Evolutionary conservation across 2,797 vertebrate species (phyloP).

Genomic region (Picus viridis): DNA sequence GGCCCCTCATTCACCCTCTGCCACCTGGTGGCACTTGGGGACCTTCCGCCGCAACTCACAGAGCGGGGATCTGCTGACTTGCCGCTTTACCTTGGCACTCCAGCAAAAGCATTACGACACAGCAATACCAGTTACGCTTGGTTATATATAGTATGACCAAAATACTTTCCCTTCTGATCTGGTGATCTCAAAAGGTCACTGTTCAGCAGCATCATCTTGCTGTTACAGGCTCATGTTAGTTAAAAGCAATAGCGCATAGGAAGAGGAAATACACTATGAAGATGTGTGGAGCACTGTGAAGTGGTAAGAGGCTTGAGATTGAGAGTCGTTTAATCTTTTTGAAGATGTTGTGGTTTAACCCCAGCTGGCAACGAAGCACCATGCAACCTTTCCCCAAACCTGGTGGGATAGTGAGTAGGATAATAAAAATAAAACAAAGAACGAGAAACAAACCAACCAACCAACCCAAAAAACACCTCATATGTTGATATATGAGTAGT

Average conservation of each 20-base stretch:
- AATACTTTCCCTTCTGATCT: neutral
- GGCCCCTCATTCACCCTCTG: neutral
- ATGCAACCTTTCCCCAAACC: neutral
- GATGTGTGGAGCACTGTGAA: neutral
- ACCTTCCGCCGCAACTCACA: neutral
- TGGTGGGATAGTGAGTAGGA: neutral
- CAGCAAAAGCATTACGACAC: accelerated
- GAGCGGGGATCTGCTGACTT: neutral
- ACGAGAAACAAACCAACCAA: neutral
- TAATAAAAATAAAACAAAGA: no score
- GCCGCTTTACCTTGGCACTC: accelerated
- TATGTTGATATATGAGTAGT: neutral
- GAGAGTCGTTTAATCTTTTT: neutral
- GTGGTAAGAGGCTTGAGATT: neutral
- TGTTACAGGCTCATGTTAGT: neutral
- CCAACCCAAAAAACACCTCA: neutral
- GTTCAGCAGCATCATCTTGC: neutral
- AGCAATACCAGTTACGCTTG: accelerated
- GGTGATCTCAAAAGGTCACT: accelerated
- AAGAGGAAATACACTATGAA: no score
- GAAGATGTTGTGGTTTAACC: neutral
- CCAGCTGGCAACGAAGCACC: no score
- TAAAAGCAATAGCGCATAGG: neutral
- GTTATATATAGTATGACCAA: accelerated
- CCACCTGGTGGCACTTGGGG: neutral